Base-by-base conservation (phyloP, 2,797 vertebrate species). In the Pantherophis alleghaniensis region DNA sequence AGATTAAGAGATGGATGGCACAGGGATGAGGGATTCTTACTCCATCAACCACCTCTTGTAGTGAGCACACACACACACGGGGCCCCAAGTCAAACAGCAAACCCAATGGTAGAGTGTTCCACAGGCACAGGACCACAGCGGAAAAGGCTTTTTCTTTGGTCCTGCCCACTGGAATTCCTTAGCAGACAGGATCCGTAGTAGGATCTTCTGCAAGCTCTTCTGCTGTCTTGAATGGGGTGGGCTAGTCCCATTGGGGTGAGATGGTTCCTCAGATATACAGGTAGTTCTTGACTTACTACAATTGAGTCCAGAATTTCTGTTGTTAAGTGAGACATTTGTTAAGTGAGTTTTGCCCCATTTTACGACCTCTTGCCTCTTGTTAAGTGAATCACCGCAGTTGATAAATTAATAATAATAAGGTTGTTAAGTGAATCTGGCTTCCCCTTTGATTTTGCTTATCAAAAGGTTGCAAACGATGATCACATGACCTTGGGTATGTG, bases 191-290 rank as follows among this genome's bases (percentile, higher is more conserved):
- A 63, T 63, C 61, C 12, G 0, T 66, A 5, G 28, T 12, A 66
- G 61, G 61, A 32, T 32, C 32, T 32, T 32, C 32, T 32, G 32
- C 32, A 32, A 32, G 32, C 61, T n/a, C 12, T 13, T 66, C 61
- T 28, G 4, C 61, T 66, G 12, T 66, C 5, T n/a, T 4, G 5
- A n/a, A 1, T n/a, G 28, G 26, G 1, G 28, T 0, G 0, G 61
- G 28, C 61, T 66, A 66, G 12, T 66, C 26, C 26, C 61, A 66
- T 66, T 66, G 61, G 28, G 28, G 13, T 66, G 28, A 66, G 12
- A n/a, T 2, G 28, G 63, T 66, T 66, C 28, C 28, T 66, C 28
- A n/a, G 63, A n/a, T 66, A 66, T 61, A 61, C 3, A 61, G 24
- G 60, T 26, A 61, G 22, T 63, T 11, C 61, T 28, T 5, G 28